These are phyloP conservation scores for Daphoenositta chrysoptera DNA, from an alignment of 2,113 vertebrate genomes.

Conservation along the genomic window DNA sequence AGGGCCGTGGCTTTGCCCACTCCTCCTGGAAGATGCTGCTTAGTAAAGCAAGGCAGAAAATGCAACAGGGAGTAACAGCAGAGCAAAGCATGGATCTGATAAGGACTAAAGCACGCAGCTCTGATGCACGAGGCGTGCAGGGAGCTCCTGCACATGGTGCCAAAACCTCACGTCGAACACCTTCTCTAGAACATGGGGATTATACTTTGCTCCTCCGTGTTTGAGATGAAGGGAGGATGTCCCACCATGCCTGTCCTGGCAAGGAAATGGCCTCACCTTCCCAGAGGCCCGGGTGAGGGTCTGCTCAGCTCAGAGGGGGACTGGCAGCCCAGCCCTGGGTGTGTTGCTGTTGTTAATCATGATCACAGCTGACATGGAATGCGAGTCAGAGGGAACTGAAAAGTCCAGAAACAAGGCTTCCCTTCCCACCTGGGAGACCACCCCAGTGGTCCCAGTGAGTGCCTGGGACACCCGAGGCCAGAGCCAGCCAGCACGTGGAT, in stretches of 20 bases:
- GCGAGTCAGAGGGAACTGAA: accelerated
- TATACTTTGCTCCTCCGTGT: accelerated
- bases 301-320: not conserved
- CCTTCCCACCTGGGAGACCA: not conserved
- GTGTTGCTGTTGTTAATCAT: not conserved
- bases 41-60: not conserved
- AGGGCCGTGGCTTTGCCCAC: not conserved
- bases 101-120: not conserved
- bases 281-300: accelerated
- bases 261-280: not conserved
- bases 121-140: not conserved
- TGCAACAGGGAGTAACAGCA: not conserved
- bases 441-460: not conserved
- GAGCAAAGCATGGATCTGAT: not conserved
- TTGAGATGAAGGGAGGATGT: not conserved
- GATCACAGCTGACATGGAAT: accelerated
- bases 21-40: not conserved
- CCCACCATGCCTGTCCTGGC: not conserved
- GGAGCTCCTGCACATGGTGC: not conserved
- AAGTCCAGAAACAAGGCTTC: not conserved
- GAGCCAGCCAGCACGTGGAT: not conserved
- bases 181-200: not conserved
- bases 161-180: not conserved
- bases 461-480: accelerated
- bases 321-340: not conserved